Percentiles rank a stretch among this genome's conserved stretches.
These are phyloP conservation scores for Microtus pennsylvanicus DNA, from an alignment of 2,113 vertebrate species.

Conservation along the genomic window DNA sequence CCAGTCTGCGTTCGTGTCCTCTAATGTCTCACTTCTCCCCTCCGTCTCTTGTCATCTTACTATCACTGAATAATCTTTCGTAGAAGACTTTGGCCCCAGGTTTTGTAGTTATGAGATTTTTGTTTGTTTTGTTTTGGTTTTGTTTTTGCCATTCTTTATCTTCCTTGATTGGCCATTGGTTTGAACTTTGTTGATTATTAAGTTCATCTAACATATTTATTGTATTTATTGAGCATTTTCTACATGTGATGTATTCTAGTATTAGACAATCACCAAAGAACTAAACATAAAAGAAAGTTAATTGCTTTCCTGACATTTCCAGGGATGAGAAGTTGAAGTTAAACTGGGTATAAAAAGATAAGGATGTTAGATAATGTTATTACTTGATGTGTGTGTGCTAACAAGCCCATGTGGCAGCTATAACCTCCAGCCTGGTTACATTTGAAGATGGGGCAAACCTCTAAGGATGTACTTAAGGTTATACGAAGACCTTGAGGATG, in stretches of 20 bases:
- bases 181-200: constrained; percentile 49
- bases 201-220: neutral
- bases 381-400: neutral
- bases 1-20: neutral
- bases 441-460: constrained; percentile 7
- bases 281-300: constrained; percentile 42
- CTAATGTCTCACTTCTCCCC: neutral
- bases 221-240: constrained; percentile 12
- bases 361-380: constrained; percentile 7
- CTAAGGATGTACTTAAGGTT: neutral
- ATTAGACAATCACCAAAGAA: neutral
- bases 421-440: neutral
- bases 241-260: neutral
- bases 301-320: neutral
- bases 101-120: neutral
- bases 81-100: neutral
- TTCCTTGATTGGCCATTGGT: neutral
- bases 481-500: neutral
- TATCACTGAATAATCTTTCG: neutral
- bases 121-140: neutral
- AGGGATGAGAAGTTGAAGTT: neutral
- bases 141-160: neutral
- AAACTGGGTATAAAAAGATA: neutral
- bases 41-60: neutral
- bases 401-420: neutral